Evolutionary conservation across 2,797 vertebrate genomes (phyloP), one percentile per base, ranked within the genome.

Genomic region (Sciurus carolinensis): DNA sequence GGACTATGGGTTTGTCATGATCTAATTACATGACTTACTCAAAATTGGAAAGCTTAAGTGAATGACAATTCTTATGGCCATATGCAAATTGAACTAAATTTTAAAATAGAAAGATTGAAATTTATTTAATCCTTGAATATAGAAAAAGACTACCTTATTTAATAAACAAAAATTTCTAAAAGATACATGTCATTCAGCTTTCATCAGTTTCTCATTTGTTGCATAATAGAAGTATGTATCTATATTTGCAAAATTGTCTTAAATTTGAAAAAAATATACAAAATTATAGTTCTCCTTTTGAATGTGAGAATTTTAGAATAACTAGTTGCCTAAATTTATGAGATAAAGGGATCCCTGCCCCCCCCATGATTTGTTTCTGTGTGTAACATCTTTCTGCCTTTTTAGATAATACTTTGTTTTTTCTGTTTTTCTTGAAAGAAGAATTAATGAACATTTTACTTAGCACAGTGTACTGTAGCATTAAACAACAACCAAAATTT

Each of bases 401-500:
- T 64, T 4, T 26, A 47, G 2, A 50, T 54, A 91, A 88, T 71
- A 81, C 0, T 42, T 1, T 4, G 59, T 73, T 5, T 7, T 92
- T 76, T 54, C 36, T 47, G 3, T 75, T 91, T 82, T 80, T 13
- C 10, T 95, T 91, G 13, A 75, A 91, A 67, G 66, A 52, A 87
- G 50, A 18, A 77, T 22, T 84, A 8, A 67, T n/a, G 30, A 73
- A 66, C 8, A 88, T 86, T 91, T 94, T 42, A 88, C 9, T 67
- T 5, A 54, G 13, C 13, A 89, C 12, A 59, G 62, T 59, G 5
- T 14, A 62, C 2, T 36, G 13, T 5, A 86, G 4, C 50, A 72
- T 10, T 72, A 59, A 90, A 91, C 13, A 90, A 72, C 36, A 83
- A 64, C 12, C 15, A 77, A 86, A 95, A 79, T 5, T 50, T 94